These are phyloP conservation scores for Stenoptilia bipunctidactyla DNA, from an alignment of 2,888 invertebrate species.

Conservation along the genomic window DNA sequence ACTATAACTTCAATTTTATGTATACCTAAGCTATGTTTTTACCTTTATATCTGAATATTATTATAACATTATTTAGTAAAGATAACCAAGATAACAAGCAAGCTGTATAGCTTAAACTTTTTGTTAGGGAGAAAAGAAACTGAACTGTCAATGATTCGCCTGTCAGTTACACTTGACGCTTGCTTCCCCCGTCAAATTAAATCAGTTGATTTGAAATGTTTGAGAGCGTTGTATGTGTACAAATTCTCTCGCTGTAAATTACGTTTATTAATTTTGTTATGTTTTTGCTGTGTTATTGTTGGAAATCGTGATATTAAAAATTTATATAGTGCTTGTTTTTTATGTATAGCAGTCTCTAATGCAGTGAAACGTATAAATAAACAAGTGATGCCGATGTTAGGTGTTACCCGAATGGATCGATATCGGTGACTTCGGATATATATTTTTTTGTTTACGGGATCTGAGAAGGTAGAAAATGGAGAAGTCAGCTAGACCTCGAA, in stretches of 20 bases:
- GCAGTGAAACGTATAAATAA: constrained; percentile 21
- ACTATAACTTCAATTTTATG: too few relatives aligned
- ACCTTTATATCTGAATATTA: too few relatives aligned
- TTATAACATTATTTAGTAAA: too few relatives aligned
- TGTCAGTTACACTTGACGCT: too few relatives aligned
- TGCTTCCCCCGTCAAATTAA: background rate
- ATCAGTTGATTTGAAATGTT: constrained; percentile 53
- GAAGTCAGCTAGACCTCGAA: constrained; percentile 61
- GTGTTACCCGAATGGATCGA: constrained; percentile 63
- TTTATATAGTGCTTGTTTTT: background rate
- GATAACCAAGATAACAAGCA: too few relatives aligned
- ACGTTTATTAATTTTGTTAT: constrained; percentile 58
- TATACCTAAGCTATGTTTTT: too few relatives aligned
- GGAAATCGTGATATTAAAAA: constrained; percentile 25
- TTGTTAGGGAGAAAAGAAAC: too few relatives aligned
- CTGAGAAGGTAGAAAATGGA: constrained; percentile 46
- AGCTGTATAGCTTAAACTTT: too few relatives aligned
- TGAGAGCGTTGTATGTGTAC: constrained; percentile 33
- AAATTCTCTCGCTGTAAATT: constrained; percentile 34
- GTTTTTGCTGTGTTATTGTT: constrained; percentile 37
- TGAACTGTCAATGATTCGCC: too few relatives aligned
- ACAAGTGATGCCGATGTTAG: constrained; percentile 50
- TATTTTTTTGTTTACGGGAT: constrained; percentile 34
- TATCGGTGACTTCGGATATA: constrained; percentile 54
- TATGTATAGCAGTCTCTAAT: background rate